phyloP scores from a whole-genome alignment of 2,113 vertebrate genomes.

The Urocitellus parryii region DNA sequence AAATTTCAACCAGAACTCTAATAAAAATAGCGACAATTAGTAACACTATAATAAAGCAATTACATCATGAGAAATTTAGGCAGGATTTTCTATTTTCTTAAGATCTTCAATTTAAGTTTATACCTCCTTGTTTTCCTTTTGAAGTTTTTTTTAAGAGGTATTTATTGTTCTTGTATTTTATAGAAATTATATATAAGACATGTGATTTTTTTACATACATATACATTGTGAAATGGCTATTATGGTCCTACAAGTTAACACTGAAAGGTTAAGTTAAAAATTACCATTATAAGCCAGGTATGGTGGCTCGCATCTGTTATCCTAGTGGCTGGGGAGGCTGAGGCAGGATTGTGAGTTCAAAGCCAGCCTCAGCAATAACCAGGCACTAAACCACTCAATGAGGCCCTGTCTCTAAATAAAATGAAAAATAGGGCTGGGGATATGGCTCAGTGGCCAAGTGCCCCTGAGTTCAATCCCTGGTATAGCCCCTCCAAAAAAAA shows the following conservation, averaged over 20 bases:
- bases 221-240: neutral
- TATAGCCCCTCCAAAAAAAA: too few relatives aligned
- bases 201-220: neutral
- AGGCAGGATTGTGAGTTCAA: too few relatives aligned
- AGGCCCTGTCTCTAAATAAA: too few relatives aligned
- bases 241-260: neutral
- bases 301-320: too few relatives aligned
- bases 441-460: too few relatives aligned
- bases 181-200: neutral
- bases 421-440: too few relatives aligned
- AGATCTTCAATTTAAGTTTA: neutral
- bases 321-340: too few relatives aligned
- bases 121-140: neutral
- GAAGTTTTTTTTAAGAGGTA: neutral
- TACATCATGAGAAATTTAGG: neutral
- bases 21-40: constrained; percentile 45
- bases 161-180: neutral
- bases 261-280: neutral
- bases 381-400: too few relatives aligned
- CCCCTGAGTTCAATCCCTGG: too few relatives aligned
- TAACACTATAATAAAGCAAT: neutral
- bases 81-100: neutral
- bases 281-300: neutral
- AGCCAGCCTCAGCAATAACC: too few relatives aligned
- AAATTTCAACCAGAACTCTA: neutral